These are phyloP conservation scores for Maccullochella peelii DNA, from an alignment of 2,113 vertebrate species.

Conservation along the genomic window DNA sequence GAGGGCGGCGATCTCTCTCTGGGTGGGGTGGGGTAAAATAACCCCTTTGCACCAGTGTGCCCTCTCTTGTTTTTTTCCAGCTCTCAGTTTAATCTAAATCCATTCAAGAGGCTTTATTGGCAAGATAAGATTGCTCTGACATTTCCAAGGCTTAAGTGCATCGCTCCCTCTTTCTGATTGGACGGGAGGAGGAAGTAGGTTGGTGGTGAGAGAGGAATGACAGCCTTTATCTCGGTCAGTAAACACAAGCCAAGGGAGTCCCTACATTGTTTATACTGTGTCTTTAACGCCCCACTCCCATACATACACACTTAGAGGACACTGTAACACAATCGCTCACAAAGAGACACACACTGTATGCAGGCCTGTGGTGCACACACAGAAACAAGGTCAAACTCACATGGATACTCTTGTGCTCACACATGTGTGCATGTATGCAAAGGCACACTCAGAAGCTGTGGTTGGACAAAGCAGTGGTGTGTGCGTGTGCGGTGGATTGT, in stretches of 20 bases:
- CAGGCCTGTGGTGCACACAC: slow-evolving; percentile 11
- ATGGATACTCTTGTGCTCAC: background rate
- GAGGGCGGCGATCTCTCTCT: slow-evolving; percentile 10
- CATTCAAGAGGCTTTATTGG: slow-evolving; percentile 71
- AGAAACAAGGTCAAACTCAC: slow-evolving; percentile 37
- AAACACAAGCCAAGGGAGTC: slow-evolving; percentile 73
- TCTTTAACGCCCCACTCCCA: slow-evolving; percentile 39
- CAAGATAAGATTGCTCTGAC: slow-evolving; percentile 65
- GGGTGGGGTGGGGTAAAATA: background rate
- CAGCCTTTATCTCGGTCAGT: slow-evolving; percentile 75
- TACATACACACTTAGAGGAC: slow-evolving; percentile 44
- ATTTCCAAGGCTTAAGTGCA: slow-evolving; percentile 69
- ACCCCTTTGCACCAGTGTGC: slow-evolving; percentile 51
- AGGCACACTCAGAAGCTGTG: slow-evolving; percentile 27
- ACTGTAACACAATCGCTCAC: slow-evolving; percentile 34
- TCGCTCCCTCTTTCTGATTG: slow-evolving; percentile 47
- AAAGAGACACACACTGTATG: slow-evolving; percentile 11
- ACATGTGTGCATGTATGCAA: background rate
- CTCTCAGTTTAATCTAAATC: slow-evolving; percentile 60
- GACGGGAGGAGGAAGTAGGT: slow-evolving; percentile 61
- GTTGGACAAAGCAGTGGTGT: slow-evolving; percentile 38
- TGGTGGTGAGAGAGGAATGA: slow-evolving; percentile 66
- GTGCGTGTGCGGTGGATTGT: slow-evolving; percentile 50
- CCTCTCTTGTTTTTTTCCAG: slow-evolving; percentile 37
- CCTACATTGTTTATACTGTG: slow-evolving; percentile 64